phyloP scores from a whole-genome alignment of 2,888 invertebrate species.

The Lepidocyrtoides sp. region DNA sequence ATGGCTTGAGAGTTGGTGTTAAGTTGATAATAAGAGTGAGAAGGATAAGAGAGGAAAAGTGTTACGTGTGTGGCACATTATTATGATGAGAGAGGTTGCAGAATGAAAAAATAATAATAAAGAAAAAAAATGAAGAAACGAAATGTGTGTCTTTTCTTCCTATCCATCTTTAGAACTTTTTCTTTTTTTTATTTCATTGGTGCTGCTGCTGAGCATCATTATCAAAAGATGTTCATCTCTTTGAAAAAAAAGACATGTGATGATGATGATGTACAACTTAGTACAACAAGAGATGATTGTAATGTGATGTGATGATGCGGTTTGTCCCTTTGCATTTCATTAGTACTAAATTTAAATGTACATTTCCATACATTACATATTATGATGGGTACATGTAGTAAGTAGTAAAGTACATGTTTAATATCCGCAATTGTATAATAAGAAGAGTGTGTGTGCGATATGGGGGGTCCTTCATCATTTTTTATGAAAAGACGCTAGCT shows the following conservation, averaged over 20 bases:
- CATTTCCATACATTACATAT: slow-evolving; percentile 10
- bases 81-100: not conserved
- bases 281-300: slow-evolving; percentile 3
- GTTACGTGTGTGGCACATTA: slow-evolving; percentile 53
- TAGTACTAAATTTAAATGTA: slow-evolving; percentile 33
- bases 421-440: slow-evolving; percentile 14
- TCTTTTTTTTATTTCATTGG: slow-evolving; percentile 2
- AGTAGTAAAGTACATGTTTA: not conserved
- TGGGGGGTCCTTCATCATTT: slow-evolving; percentile 75
- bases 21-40: slow-evolving; percentile 46
- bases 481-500: slow-evolving; percentile 2
- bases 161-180: slow-evolving; percentile 50
- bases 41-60: not conserved
- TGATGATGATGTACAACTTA: slow-evolving; percentile 50
- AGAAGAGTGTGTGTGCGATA: slow-evolving; percentile 74
- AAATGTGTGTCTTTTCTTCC: not conserved
- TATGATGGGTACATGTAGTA: too few species aligned
- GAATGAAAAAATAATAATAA: not conserved
- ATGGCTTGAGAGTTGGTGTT: slow-evolving; percentile 30
- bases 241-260: slow-evolving; percentile 31
- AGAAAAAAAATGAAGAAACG: not conserved
- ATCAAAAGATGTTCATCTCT: slow-evolving; percentile 22
- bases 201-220: too few species aligned
- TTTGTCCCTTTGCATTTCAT: slow-evolving; percentile 62
- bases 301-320: slow-evolving; percentile 42